Percentiles rank a stretch among this genome's conserved stretches.
Evolutionary conservation across 2,113 vertebrate genomes (phyloP).

Genomic region (Thamnophis sirtalis): DNA sequence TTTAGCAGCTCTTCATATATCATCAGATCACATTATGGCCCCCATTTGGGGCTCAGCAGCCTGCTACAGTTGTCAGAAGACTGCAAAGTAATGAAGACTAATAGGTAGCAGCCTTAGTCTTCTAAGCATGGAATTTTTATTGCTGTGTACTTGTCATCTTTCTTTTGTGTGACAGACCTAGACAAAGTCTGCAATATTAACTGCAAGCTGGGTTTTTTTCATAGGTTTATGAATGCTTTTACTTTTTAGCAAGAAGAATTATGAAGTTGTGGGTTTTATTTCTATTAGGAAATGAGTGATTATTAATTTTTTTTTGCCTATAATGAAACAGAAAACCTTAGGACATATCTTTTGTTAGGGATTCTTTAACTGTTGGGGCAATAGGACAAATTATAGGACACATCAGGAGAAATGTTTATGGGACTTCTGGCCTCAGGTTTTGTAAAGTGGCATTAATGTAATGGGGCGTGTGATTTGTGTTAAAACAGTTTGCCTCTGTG

Average conservation of each 20-base stretch:
- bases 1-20: conserved; percentile 91
- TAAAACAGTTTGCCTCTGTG: conserved; percentile 29
- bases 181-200: conserved; percentile 78
- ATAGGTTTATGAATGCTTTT: conserved; percentile 71
- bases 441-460: conserved; percentile 33
- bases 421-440: conserved; percentile 34
- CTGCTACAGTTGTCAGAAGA: conserved; percentile 88
- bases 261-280: conserved; percentile 64
- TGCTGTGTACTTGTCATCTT: conserved; percentile 84
- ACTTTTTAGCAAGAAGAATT: conserved; percentile 71
- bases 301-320: conserved; percentile 16
- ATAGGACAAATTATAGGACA: conserved; percentile 47
- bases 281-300: conserved; percentile 65
- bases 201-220: conserved; percentile 64
- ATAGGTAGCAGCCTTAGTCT: conserved; percentile 82
- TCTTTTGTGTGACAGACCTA: conserved; percentile 83
- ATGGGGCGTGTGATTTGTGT: conserved; percentile 28
- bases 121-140: conserved; percentile 89
- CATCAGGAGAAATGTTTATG: conserved; percentile 46
- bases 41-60: conserved; percentile 88
- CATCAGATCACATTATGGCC: conserved; percentile 90
- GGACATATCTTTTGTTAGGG: conserved; percentile 40
- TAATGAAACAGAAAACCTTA: conserved; percentile 22
- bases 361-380: conserved; percentile 59
- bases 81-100: conserved; percentile 94